Evolutionary conservation across 2,113 vertebrate species (phyloP).

Genomic region (Hippocampus mohnikei): DNA sequence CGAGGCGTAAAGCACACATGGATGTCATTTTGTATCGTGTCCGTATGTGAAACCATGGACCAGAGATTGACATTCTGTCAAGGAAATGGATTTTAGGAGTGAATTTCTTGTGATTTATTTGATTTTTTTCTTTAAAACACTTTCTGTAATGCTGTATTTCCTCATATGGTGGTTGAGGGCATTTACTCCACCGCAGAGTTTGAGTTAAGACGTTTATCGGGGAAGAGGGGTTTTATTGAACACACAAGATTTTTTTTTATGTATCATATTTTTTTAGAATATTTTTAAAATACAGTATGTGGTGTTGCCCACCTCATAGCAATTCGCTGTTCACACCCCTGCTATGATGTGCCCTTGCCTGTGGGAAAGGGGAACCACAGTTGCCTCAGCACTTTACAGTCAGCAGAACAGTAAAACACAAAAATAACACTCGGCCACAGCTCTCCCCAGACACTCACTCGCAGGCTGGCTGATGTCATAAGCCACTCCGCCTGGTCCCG

Average conservation of each 20-base stretch:
- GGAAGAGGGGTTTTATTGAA: too few species aligned
- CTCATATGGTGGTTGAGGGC: not conserved
- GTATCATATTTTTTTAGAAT: not conserved
- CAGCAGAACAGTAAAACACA: too few species aligned
- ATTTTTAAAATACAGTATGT: not conserved
- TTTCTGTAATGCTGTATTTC: not conserved
- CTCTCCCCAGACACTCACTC: too few species aligned
- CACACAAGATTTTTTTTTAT: not conserved
- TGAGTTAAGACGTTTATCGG: not conserved
- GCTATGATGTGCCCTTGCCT: not conserved
- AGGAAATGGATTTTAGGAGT: not conserved
- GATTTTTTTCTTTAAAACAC: not conserved
- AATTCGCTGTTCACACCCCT: not conserved
- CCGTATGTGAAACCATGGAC: not conserved
- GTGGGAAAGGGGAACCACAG: not conserved
- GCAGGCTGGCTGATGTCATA: too few species aligned
- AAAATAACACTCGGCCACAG: too few species aligned
- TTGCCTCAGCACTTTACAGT: not conserved
- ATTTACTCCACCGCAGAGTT: not conserved
- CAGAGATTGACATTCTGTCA: not conserved
- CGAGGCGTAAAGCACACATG: not conserved
- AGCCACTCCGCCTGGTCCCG: too few species aligned
- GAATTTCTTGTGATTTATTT: not conserved
- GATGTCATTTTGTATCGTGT: conserved; percentile 1
- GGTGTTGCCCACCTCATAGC: not conserved